Evolutionary conservation across 1,140 invertebrate species (phyloP), one percentile per base, ranked within the genome.

Genomic region (Plutomurus gul): DNA sequence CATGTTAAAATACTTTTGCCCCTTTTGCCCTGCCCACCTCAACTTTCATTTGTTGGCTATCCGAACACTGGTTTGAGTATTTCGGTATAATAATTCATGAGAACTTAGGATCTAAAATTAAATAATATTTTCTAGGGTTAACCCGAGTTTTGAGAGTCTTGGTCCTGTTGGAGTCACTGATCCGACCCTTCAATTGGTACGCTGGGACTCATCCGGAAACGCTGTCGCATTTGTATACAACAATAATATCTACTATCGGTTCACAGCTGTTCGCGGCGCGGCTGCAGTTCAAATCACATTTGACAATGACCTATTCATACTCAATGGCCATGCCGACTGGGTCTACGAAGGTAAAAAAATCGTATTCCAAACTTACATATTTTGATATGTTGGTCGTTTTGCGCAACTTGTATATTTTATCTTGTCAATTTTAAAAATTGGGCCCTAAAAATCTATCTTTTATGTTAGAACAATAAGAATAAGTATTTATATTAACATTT

Each of bases 241-340:
- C 46, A 96, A 96, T 85, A 93, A 96, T 85, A 91, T 97, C 72
- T 95, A 93, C 85, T 95, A 94, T 82, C 85, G 82, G 82, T 85
- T 86, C 47, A 87, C 85, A 33, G 88, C 88, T 0, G 22, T 22
- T 13, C 20, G 18, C 13, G 37, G 20, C 18, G 25, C 11, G 4
- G 6, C 13, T 22, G 11, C 25, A 33, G 16, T 3, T 4, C 36
- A 27, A 46, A 13, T 72, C 36, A 72, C 70, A 6, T 7, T 3
- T 0, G 36, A 25, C 1, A n/a, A 7, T 1, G n/a, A 18, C 3
- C 8, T 1, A 4, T 3, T 0, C 0, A 87, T 96, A 71, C 96
- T 92, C 86, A 94, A 96, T 85, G 93, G 92, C 22, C 87, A 93
- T 39, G 91, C 93, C 4, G 93, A 94, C 85, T 94, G 93, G 93